These are phyloP conservation scores for Drosophila infuscata DNA, from an alignment of 2,888 invertebrate species.

Conservation along the genomic window DNA sequence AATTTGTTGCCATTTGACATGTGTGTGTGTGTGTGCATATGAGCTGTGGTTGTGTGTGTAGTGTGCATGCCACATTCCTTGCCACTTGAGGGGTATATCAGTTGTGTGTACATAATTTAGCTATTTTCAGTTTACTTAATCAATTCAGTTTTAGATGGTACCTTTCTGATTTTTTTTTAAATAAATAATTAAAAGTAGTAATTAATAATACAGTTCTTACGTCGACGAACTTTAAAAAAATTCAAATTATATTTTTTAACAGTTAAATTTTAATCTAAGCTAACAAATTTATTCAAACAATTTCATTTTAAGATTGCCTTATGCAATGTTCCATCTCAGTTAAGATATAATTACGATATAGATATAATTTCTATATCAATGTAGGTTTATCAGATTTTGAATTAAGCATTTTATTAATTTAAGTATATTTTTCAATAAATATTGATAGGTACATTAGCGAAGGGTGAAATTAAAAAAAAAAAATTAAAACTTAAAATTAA, in stretches of 20 bases:
- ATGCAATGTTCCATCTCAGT: not conserved
- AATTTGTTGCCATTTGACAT: slow-evolving; percentile 73
- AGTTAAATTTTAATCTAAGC: too few relatives aligned
- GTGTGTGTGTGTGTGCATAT: slow-evolving; percentile 22
- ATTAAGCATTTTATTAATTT: not conserved
- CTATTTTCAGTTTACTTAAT: too few relatives aligned
- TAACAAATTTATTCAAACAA: not conserved
- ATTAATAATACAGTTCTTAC: too few relatives aligned
- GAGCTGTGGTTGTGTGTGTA: slow-evolving; percentile 2
- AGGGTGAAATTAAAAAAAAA: too few relatives aligned
- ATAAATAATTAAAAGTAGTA: not conserved
- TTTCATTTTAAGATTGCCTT: not conserved
- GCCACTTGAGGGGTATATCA: slow-evolving; percentile 15
- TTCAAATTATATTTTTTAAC: not conserved
- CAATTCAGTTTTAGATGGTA: not conserved
- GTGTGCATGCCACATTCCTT: not conserved
- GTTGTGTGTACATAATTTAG: not conserved
- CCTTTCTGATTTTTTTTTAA: not conserved
- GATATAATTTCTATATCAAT: not conserved
- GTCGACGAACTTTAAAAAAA: too few relatives aligned
- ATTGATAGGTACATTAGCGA: not conserved
- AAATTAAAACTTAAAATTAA: too few relatives aligned
- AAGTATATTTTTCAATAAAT: not conserved
- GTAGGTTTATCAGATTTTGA: not conserved
- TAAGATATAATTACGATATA: not conserved